Percentiles rank a stretch among this genome's conserved stretches.
Evolutionary conservation across 2,113 vertebrate genomes (phyloP).

Genomic region (Pseudorectes ferrugineus): DNA sequence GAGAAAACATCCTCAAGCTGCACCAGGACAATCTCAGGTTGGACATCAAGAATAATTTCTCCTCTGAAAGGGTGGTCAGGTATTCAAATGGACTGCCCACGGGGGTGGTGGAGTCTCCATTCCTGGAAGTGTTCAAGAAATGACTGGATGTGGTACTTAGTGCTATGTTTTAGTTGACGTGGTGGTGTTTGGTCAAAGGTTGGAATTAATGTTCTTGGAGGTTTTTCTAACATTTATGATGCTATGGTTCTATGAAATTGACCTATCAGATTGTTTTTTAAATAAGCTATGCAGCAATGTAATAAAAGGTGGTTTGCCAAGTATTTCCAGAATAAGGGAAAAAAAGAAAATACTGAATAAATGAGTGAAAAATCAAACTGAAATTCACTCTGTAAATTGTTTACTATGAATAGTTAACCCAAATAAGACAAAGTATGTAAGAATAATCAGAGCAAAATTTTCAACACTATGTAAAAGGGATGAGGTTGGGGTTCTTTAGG

Average conservation of each 20-base stretch:
- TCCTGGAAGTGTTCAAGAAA: background rate
- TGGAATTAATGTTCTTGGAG: background rate
- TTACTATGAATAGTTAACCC: background rate
- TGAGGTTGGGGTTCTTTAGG: background rate
- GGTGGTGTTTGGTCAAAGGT: background rate
- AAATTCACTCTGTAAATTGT: background rate
- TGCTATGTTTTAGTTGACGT: background rate
- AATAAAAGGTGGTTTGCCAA: background rate
- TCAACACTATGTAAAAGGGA: background rate
- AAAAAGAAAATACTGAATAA: background rate
- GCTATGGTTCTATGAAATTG: background rate
- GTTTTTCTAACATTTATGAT: background rate
- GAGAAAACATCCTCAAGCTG: too few relatives aligned
- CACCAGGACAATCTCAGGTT: too few relatives aligned
- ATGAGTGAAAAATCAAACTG: background rate
- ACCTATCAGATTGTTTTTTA: background rate
- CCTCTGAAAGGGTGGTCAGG: background rate
- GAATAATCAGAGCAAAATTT: background rate
- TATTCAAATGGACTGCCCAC: background rate
- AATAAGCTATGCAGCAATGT: background rate
- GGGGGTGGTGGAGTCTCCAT: too few relatives aligned
- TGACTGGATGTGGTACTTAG: background rate
- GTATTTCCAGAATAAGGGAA: background rate
- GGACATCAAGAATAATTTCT: background rate
- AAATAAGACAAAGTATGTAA: background rate